Base-by-base conservation (phyloP, 2,113 vertebrate species). In the Actenoides lindsayi region DNA sequence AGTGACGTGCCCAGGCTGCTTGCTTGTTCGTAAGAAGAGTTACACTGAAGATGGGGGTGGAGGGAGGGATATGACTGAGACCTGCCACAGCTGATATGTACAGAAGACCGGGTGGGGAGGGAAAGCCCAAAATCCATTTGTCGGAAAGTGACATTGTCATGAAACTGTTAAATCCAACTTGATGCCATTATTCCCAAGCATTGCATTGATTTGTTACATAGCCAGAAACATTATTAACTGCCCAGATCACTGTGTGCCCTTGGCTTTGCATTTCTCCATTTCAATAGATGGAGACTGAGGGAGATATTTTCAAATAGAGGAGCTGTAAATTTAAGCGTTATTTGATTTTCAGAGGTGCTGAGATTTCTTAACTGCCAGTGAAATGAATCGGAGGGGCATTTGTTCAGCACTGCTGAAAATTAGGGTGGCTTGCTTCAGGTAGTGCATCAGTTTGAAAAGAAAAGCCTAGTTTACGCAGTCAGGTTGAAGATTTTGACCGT, bases 301-400 rank as follows among this genome's bases (percentile, higher is more conserved):
- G 21, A 95, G 42, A 51, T 56, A 56, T 59, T 93, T 95, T 81
- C n/a, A 81, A 83, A 44, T 17, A 83, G 18, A 90, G 14, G 27
- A 77, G 30, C 75, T 88, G 73, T 90, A 95, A 96, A 93, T 80
- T 78, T 81, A 71, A 80, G 67, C 11, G 46, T 12, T 69, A 42
- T 73, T 89, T 82, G 78, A 93, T 94, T 92, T 96, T 96, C 42
- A 76, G 60, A 78, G 73, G 23, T 83, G 44, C 53, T 90, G 80
- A 64, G 74, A 87, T 81, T 88, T 93, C 51, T 87, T 74, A 89
- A 75, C 16, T 77, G 88, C 24, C 3, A 2, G 37, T 68, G 60
- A 89, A 87, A 88, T 39, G 1, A 91, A 83, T 54, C 1, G 0
- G 41, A 87, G 44, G 74, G 50, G 28, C 15, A 68, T 84, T 89